These are phyloP conservation scores for Acromyrmex heyeri DNA, from an alignment of 1,140 invertebrate species.

Conservation along the genomic window DNA sequence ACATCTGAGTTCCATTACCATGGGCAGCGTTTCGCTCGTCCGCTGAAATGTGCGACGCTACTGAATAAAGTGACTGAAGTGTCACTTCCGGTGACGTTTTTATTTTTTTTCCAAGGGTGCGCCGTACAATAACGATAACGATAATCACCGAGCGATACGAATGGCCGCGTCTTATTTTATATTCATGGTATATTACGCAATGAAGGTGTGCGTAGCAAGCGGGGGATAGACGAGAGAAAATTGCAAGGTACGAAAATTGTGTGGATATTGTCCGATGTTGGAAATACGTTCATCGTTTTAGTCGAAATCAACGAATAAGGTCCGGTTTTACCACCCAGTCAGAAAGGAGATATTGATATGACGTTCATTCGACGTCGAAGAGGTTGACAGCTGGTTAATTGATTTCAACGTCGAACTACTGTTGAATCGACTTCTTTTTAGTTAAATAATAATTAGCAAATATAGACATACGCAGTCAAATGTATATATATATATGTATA, in stretches of 20 bases:
- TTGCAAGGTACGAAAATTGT: not conserved
- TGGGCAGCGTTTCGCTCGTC: not conserved
- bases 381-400: too few relatives aligned
- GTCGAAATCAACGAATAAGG: not conserved
- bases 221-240: not conserved
- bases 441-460: too few relatives aligned
- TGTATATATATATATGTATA: too few relatives aligned
- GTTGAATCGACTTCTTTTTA: too few relatives aligned
- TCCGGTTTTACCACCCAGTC: too few relatives aligned
- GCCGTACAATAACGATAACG: conserved; percentile 37
- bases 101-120: not conserved
- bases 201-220: not conserved
- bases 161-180: conserved; percentile 21
- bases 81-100: conserved; percentile 24
- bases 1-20: too few relatives aligned
- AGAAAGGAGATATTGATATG: too few relatives aligned
- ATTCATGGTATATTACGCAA: conserved; percentile 47
- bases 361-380: too few relatives aligned
- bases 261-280: not conserved
- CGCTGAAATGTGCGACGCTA: not conserved
- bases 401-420: too few relatives aligned
- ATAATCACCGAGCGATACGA: conserved; percentile 32
- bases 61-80: conserved; percentile 53
- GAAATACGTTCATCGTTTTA: not conserved
- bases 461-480: too few relatives aligned